A percentile compares a stretch with the other conserved stretches of the same genome.
These are phyloP conservation scores for Caenorhabditis sp. DNA, from an alignment of 2,888 invertebrate species.

Conservation along the genomic window DNA sequence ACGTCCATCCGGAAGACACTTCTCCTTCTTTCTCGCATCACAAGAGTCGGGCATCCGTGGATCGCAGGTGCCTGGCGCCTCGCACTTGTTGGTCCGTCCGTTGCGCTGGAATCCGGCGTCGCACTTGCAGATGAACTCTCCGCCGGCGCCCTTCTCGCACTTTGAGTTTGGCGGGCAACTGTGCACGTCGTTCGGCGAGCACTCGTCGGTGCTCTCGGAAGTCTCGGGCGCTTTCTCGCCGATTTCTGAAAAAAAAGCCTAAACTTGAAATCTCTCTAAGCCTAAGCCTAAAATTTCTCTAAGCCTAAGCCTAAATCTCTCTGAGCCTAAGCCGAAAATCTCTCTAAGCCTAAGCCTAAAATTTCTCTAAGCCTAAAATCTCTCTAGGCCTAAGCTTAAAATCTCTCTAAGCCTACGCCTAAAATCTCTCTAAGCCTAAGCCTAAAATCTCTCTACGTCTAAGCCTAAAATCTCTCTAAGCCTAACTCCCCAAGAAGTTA, in stretches of 20 bases:
- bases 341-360: no score
- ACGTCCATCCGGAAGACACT: conserved; percentile 67
- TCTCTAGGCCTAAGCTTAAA: no score
- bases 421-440: no score
- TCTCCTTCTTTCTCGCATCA: conserved; percentile 75
- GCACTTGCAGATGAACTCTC: conserved; percentile 76
- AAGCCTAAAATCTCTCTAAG: no score
- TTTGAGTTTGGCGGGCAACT: conserved; percentile 70
- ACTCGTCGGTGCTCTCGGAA: conserved; percentile 67
- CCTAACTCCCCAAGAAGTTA: no score
- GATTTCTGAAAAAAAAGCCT: conserved; percentile 67
- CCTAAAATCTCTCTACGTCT: no score
- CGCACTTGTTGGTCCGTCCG: conserved; percentile 74
- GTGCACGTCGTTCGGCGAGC: conserved; percentile 64
- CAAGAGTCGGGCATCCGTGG: conserved; percentile 76
- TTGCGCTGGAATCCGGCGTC: conserved; percentile 74
- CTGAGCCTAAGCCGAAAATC: no score
- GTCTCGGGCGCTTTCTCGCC: conserved; percentile 54
- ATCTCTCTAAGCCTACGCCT: no score
- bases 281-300: no score
- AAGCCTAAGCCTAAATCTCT: no score
- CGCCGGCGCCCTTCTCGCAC: conserved; percentile 71
- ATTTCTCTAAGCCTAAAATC: no score
- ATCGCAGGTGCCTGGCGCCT: conserved; percentile 78
- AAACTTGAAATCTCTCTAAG: no score